These are phyloP conservation scores for Lasioglossum morio DNA, from an alignment of 2,888 invertebrate species.

Conservation along the genomic window DNA sequence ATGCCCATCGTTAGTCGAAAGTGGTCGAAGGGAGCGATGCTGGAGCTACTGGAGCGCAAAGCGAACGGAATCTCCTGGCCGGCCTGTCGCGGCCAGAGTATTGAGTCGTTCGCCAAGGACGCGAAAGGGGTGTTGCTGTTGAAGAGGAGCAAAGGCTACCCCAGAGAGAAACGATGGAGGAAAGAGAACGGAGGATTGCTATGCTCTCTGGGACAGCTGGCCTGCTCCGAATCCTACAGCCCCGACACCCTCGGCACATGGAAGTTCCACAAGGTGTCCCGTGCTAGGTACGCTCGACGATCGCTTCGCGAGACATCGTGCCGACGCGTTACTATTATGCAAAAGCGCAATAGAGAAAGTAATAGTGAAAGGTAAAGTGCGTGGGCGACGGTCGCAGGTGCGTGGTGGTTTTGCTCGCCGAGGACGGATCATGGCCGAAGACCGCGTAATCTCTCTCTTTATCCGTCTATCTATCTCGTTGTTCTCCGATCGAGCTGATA, in stretches of 20 bases:
- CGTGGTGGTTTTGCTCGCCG: conserved; percentile 64
- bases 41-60: conserved; percentile 78
- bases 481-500: background rate
- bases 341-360: conserved; percentile 77
- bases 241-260: conserved; percentile 81
- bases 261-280: conserved; percentile 79
- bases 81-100: conserved; percentile 67
- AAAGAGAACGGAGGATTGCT: conserved; percentile 77
- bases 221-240: conserved; percentile 78
- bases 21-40: conserved; percentile 64
- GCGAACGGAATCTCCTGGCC: conserved; percentile 79
- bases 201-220: conserved; percentile 78
- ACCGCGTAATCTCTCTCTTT: conserved; percentile 21
- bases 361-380: conserved; percentile 76
- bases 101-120: conserved; percentile 60
- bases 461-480: background rate
- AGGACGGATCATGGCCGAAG: conserved; percentile 69
- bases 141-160: conserved; percentile 49
- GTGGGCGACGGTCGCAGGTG: conserved; percentile 78
- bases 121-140: conserved; percentile 65
- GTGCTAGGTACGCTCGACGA: conserved; percentile 75
- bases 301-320: background rate
- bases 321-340: conserved; percentile 33
- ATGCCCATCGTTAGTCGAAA: no score
- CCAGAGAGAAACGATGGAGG: conserved; percentile 74